Percentiles rank a stretch among this genome's conserved stretches.
These are phyloP conservation scores for Entelurus aequoreus DNA, from an alignment of 2,113 vertebrate genomes.

Conservation along the genomic window DNA sequence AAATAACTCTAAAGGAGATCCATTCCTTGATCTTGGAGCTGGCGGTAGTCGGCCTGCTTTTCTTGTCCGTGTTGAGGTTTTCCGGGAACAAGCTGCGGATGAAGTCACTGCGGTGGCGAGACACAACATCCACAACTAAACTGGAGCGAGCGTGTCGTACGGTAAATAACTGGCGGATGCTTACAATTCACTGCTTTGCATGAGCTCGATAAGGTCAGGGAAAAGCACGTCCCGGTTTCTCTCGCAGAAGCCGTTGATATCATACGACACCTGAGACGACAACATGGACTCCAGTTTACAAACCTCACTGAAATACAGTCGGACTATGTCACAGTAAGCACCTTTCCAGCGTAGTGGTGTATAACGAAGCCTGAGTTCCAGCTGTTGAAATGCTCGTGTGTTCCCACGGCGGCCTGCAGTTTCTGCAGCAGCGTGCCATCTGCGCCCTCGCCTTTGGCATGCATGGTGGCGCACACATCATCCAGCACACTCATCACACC, in stretches of 20 bases:
- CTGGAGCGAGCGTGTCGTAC: neutral
- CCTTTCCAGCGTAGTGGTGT: slow-evolving; percentile 97
- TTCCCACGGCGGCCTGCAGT: slow-evolving; percentile 86
- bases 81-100: slow-evolving; percentile 89
- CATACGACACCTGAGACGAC: slow-evolving; percentile 82
- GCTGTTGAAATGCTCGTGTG: slow-evolving; percentile 94
- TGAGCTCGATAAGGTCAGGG: slow-evolving; percentile 90
- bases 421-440: slow-evolving; percentile 92
- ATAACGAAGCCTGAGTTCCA: slow-evolving; percentile 90
- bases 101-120: slow-evolving; percentile 70
- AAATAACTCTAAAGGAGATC: neutral
- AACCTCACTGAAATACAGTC: neutral
- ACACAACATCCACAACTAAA: neutral
- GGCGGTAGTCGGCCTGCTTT: slow-evolving; percentile 84
- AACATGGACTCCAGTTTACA: neutral
- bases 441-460: slow-evolving; percentile 88
- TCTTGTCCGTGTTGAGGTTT: slow-evolving; percentile 90
- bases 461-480: slow-evolving; percentile 95
- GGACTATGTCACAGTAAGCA: slow-evolving; percentile 36
- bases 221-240: slow-evolving; percentile 93
- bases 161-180: slow-evolving; percentile 42
- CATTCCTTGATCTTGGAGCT: slow-evolving; percentile 86
- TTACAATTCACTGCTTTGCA: slow-evolving; percentile 94
- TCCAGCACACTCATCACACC: slow-evolving; percentile 97
- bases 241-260: slow-evolving; percentile 89